A percentile compares a stretch with the other conserved stretches of the same genome.
These are phyloP conservation scores for Platyscapa corneri DNA, from an alignment of 1,140 invertebrate species.

Conservation along the genomic window DNA sequence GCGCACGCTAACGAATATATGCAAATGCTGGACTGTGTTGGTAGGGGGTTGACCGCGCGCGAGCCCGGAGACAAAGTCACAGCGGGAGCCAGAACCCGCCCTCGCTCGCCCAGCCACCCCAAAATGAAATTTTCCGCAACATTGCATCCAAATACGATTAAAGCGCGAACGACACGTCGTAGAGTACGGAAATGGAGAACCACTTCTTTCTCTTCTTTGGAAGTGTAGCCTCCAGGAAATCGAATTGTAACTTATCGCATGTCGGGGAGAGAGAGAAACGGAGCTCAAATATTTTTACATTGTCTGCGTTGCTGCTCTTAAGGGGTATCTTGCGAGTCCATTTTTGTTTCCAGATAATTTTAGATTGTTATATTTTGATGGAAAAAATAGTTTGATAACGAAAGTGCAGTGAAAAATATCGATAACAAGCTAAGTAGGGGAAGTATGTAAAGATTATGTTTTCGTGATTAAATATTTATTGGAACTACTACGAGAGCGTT, in stretches of 20 bases:
- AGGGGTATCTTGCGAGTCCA: too few relatives aligned
- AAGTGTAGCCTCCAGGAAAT: conserved; percentile 61
- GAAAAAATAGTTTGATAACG: too few relatives aligned
- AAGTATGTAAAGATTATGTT: too few relatives aligned
- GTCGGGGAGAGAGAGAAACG: background rate
- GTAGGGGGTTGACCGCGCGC: conserved; percentile 18
- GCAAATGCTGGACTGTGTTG: conserved; percentile 63
- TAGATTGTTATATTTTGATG: too few relatives aligned
- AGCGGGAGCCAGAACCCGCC: conserved; percentile 61
- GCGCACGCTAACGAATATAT: conserved; percentile 62
- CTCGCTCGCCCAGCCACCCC: conserved; percentile 54
- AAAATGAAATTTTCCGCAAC: conserved; percentile 75
- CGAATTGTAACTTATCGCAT: conserved; percentile 67
- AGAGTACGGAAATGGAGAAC: conserved; percentile 54
- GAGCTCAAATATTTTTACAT: too few relatives aligned
- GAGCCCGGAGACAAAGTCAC: conserved; percentile 72
- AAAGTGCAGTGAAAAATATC: too few relatives aligned
- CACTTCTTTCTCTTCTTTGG: conserved; percentile 7
- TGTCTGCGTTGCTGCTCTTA: too few relatives aligned
- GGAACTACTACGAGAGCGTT: too few relatives aligned
- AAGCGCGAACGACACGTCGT: conserved; percentile 67
- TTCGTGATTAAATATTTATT: too few relatives aligned
- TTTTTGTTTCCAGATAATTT: too few relatives aligned
- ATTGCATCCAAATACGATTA: conserved; percentile 75
- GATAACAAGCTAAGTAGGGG: too few relatives aligned